Conservation (phyloP, 2,888 invertebrate genomes). For the Flabesymbios commensalis region DNA sequence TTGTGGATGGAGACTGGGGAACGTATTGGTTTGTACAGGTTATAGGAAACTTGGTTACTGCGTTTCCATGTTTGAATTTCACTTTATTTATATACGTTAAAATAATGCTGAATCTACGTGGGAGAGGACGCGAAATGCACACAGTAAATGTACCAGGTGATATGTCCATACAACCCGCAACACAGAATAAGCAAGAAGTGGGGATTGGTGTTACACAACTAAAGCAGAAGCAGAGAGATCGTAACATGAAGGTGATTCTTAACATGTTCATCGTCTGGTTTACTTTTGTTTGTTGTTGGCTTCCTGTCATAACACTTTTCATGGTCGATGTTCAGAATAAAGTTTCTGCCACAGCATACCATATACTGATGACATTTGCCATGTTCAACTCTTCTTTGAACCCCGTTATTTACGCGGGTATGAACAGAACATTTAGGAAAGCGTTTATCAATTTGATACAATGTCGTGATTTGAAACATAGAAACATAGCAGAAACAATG, state of each 20-base stretch:
- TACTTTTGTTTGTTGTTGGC: background rate
- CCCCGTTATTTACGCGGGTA: background rate
- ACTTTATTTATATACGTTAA: too few species aligned
- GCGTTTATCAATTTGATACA: too few species aligned
- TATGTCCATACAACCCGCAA: too few species aligned
- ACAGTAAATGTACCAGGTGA: too few species aligned
- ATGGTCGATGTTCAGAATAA: background rate
- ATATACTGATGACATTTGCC: background rate
- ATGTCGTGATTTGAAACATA: too few species aligned
- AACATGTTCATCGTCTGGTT: background rate
- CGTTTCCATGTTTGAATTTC: background rate
- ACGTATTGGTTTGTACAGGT: background rate
- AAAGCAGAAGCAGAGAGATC: too few species aligned
- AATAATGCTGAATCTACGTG: too few species aligned
- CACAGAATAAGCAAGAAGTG: too few species aligned
- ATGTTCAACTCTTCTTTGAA: background rate
- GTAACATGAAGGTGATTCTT: too few species aligned
- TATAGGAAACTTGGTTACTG: background rate
- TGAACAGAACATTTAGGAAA: background rate
- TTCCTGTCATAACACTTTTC: background rate
- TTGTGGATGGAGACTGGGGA: background rate
- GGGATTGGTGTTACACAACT: too few species aligned
- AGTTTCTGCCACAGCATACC: background rate
- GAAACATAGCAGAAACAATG: too few species aligned
- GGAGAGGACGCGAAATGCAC: too few species aligned